Base-by-base conservation (phyloP, 2,888 invertebrate genomes). In the Cephus pygmeus region DNA sequence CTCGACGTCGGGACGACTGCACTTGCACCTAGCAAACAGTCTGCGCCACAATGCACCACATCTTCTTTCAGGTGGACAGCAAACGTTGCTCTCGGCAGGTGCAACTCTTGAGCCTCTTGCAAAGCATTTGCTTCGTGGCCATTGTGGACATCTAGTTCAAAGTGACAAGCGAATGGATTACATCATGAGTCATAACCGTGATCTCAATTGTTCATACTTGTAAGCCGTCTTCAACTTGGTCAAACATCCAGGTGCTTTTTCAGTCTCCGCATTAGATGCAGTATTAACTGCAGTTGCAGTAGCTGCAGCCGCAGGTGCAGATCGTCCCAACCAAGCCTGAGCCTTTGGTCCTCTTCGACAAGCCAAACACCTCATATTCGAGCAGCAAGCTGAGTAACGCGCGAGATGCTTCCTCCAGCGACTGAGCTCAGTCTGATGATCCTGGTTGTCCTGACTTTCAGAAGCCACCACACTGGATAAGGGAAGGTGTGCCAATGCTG, bases 31-130 rank as follows among this genome's bases (percentile, higher is more conserved):
- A 6, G 83, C 77, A 76, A 88, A 86, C 15, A 88, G 79, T 71
- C 88, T 83, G 30, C 88, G 83, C 75, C 91, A 91, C 30, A 90
- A 79, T 4, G 87, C 86, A 23, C 87, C 87, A 80, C 90, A 88
- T 81, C 89, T 82, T 77, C 88, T 84, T 77, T 90, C 90, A 4
- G 90, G 87, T 4, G 90, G 88, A 79, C 90, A 90, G 77, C 90
- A 91, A 69, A 79, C 75, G 9, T 85, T 80, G 35, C 80, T 79
- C 76, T 90, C 90, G 4, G 86, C 88, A 0, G 90, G 90, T 12
- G 88, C 88, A 23, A 90, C 83, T 33, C 88, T 84, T 11, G 88
- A 81, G 69, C 82, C 84, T 79, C 84, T 56, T 33, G 34, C 15
- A 31, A 71, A 31, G 34, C 33, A 31, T 12, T 71, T 71, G 12